Evolutionary conservation across 2,888 invertebrate species (phyloP).

Genomic region (Agonopterix heracliana): DNA sequence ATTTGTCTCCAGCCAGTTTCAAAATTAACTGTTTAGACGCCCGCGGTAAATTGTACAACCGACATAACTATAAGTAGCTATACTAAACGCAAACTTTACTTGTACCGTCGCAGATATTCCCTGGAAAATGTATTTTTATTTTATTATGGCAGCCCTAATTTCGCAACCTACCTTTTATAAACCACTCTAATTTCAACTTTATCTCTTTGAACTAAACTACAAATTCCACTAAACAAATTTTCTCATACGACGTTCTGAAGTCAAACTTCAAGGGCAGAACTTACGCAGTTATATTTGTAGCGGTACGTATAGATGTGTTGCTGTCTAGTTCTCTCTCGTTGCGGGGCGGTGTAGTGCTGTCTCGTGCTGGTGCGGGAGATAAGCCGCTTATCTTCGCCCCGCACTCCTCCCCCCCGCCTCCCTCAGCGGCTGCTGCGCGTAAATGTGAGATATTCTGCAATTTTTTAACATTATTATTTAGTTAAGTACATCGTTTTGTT

Average conservation of each 20-base stretch:
- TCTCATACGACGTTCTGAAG: constrained; percentile 34
- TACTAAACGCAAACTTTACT: constrained; percentile 65
- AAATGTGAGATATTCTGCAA: constrained; percentile 54
- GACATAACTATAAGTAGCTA: constrained; percentile 37
- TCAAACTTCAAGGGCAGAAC: constrained; percentile 29
- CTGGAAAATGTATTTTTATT: constrained; percentile 74
- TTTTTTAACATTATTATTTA: constrained; percentile 15
- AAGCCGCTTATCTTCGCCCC: constrained; percentile 74
- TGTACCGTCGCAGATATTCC: constrained; percentile 67
- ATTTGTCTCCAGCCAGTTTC: constrained; percentile 34
- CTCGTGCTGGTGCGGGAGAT: constrained; percentile 57
- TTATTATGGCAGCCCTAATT: constrained; percentile 37
- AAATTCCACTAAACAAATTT: constrained; percentile 17
- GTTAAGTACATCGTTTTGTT: neutral
- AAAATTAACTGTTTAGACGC: constrained; percentile 69
- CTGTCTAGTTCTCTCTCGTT: constrained; percentile 33
- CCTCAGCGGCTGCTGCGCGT: constrained; percentile 60
- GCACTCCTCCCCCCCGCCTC: constrained; percentile 59
- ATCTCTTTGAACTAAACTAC: constrained; percentile 10
- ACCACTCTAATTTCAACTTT: constrained; percentile 18
- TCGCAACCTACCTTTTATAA: constrained; percentile 25
- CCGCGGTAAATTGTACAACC: constrained; percentile 50
- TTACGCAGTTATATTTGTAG: constrained; percentile 63
- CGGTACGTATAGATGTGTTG: constrained; percentile 58
- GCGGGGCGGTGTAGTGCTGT: constrained; percentile 25